Evolutionary conservation across 2,888 invertebrate genomes (phyloP).

Genomic region (Conops quadrifasciatus): DNA sequence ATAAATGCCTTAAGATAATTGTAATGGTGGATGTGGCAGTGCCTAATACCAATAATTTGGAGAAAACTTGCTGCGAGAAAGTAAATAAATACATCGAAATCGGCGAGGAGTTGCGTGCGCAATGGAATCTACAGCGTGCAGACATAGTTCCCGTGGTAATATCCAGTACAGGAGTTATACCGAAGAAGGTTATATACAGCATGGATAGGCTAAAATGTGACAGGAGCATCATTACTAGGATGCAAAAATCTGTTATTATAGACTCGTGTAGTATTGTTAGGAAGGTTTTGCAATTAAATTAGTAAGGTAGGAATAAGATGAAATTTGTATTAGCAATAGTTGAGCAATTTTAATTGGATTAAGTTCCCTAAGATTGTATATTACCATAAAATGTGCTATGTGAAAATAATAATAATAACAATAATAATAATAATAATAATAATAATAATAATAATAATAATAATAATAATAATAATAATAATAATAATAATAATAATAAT

Average conservation of each 20-base stretch:
- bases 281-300: constrained; percentile 29
- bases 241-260: constrained; percentile 29
- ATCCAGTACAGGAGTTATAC: constrained; percentile 26
- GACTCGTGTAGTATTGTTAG: constrained; percentile 34
- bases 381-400: too few species aligned
- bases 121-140: constrained; percentile 25
- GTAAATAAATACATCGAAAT: constrained; percentile 27
- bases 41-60: constrained; percentile 24
- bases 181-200: constrained; percentile 11
- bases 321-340: too few species aligned
- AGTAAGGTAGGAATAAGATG: too few species aligned
- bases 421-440: too few species aligned
- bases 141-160: constrained; percentile 34
- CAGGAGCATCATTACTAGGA: constrained; percentile 2
- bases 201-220: constrained; percentile 9
- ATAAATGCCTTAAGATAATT: constrained; percentile 22
- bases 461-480: too few species aligned
- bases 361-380: too few species aligned
- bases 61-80: constrained; percentile 28
- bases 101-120: constrained; percentile 27
- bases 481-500: too few species aligned
- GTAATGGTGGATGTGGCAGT: constrained; percentile 33
- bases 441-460: too few species aligned
- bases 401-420: too few species aligned
- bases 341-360: too few species aligned